Conservation (phyloP, 2,113 vertebrate genomes). For the Hippolais icterina region DNA sequence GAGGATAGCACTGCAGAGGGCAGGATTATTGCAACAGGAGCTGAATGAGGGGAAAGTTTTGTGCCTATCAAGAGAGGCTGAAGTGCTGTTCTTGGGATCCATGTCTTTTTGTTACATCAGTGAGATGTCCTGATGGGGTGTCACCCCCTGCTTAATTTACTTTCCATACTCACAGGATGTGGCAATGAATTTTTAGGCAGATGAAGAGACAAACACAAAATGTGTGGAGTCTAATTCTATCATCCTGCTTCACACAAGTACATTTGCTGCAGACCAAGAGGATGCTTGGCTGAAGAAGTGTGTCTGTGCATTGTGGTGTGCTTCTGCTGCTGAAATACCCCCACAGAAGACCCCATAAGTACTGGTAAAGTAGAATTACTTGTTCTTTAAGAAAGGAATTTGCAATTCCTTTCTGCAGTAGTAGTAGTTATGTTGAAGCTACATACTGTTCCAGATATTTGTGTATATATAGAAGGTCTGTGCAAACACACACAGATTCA, state of each 20-base stretch:
- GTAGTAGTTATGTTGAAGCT: neutral
- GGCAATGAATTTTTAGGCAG: neutral
- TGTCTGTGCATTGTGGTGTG: neutral
- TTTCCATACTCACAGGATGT: fast-evolving
- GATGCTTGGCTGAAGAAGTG: neutral
- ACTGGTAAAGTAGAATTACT: neutral
- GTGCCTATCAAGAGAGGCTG: fast-evolving
- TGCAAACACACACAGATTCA: neutral
- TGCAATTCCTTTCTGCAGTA: neutral
- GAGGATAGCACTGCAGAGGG: neutral
- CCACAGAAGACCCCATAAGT: neutral
- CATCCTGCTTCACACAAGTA: neutral
- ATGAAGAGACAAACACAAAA: neutral
- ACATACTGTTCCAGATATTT: neutral
- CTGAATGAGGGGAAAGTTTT: neutral
- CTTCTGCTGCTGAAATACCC: neutral
- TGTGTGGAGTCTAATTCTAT: neutral
- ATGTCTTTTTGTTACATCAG: neutral
- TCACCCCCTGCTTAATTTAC: neutral
- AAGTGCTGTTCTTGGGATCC: neutral
- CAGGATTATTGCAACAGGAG: neutral
- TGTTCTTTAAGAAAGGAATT: constrained; percentile 5
- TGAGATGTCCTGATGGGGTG: neutral
- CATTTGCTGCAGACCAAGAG: neutral
- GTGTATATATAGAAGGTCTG: neutral